phyloP scores from a whole-genome alignment of 2,797 vertebrate genomes.

The Salarias fasciatus region DNA sequence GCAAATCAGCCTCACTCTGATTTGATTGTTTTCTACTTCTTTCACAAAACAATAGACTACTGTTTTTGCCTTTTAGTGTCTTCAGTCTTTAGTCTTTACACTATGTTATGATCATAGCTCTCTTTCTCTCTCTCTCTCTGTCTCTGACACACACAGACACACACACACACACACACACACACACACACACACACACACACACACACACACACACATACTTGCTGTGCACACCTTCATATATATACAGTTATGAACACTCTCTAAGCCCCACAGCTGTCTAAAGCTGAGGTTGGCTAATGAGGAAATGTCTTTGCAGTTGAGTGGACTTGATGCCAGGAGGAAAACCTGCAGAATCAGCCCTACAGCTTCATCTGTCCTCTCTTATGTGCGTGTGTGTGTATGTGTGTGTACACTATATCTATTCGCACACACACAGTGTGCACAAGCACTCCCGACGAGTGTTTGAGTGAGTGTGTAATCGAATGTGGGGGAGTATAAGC shows the following conservation, averaged over 20 bases:
- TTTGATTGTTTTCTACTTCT: slow-evolving; percentile 54
- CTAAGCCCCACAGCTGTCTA: slow-evolving; percentile 80
- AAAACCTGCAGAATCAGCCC: slow-evolving; percentile 84
- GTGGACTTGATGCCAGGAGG: slow-evolving; percentile 80
- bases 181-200: slow-evolving; percentile 2
- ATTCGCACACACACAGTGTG: too few relatives aligned
- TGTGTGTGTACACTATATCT: too few relatives aligned
- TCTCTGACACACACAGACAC: slow-evolving; percentile 25
- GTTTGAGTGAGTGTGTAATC: slow-evolving; percentile 42
- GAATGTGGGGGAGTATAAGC: slow-evolving; percentile 39
- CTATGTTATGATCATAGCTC: slow-evolving; percentile 29
- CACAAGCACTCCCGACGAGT: slow-evolving; percentile 27
- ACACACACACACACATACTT: slow-evolving; percentile 35
- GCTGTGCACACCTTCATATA: slow-evolving; percentile 60
- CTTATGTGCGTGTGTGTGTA: slow-evolving; percentile 25
- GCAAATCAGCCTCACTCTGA: slow-evolving; percentile 31
- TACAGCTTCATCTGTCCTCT: slow-evolving; percentile 79
- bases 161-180: slow-evolving; percentile 11
- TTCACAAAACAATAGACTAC: slow-evolving; percentile 26
- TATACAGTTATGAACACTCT: slow-evolving; percentile 62
- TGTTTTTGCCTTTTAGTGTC: slow-evolving; percentile 23
- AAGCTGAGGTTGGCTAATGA: slow-evolving; percentile 82
- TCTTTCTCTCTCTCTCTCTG: background rate
- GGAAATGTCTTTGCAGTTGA: slow-evolving; percentile 84
- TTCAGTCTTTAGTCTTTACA: slow-evolving; percentile 39